Conservation (phyloP, 2,888 invertebrate species). For the Geophilus truncorum region DNA sequence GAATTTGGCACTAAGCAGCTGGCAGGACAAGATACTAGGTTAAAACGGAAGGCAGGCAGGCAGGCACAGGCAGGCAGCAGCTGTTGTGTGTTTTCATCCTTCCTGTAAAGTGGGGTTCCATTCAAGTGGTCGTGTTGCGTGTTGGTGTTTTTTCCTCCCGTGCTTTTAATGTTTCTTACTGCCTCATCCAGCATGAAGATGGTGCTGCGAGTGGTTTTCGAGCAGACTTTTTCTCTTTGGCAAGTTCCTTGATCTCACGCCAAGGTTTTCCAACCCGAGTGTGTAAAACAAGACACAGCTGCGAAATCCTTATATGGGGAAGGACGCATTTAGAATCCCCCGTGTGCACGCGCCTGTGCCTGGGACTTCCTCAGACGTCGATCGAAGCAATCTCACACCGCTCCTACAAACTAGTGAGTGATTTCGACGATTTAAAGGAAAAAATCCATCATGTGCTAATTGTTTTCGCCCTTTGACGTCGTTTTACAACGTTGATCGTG, state of each 20-base stretch:
- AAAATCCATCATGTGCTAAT: background rate
- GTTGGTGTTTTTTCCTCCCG: background rate
- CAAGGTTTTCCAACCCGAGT: background rate
- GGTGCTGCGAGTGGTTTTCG: background rate
- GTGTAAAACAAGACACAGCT: slow-evolving; percentile 10
- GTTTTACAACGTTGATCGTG: background rate
- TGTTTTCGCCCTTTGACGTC: too few relatives aligned
- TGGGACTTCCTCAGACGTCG: background rate
- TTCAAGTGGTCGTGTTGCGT: background rate
- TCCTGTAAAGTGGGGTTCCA: background rate
- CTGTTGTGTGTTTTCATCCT: background rate
- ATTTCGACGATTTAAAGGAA: background rate
- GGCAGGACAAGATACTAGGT: background rate
- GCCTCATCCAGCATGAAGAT: background rate
- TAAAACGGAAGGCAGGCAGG: too few relatives aligned
- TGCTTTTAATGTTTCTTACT: background rate
- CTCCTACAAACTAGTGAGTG: background rate
- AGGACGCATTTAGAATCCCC: background rate
- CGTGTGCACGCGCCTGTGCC: slow-evolving; percentile 3
- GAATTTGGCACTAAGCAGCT: background rate
- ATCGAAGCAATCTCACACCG: background rate
- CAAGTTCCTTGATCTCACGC: background rate
- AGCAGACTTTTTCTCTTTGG: background rate
- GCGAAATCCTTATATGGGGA: background rate
- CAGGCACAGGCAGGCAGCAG: too few relatives aligned